These are phyloP conservation scores for Sinella curviseta DNA, from an alignment of 1,140 invertebrate species.

Conservation along the genomic window DNA sequence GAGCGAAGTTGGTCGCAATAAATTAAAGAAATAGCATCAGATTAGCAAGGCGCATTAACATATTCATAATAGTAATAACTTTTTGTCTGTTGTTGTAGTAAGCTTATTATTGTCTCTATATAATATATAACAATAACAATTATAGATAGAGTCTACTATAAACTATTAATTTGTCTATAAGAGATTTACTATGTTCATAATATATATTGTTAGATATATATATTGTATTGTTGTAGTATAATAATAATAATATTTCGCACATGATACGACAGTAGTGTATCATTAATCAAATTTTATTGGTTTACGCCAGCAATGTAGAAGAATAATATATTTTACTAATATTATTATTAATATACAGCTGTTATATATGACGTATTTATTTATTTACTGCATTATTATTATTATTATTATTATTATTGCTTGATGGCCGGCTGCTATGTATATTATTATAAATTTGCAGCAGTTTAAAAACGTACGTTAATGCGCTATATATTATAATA, in stretches of 20 bases:
- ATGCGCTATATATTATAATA: no score
- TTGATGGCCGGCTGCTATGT: background rate
- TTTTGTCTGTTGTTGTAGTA: background rate
- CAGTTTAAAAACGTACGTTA: no score
- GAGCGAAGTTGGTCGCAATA: conserved; percentile 7
- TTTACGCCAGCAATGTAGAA: background rate
- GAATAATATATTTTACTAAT: background rate
- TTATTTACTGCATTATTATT: conserved; percentile 8
- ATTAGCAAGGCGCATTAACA: background rate
- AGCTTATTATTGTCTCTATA: no score
- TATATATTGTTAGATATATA: no score
- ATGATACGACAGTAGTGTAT: conserved; percentile 7
- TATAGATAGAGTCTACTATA: no score
- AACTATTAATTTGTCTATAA: no score
- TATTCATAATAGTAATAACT: background rate
- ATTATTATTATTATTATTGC: background rate
- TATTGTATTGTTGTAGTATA: no score
- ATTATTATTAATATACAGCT: background rate
- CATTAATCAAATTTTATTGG: background rate
- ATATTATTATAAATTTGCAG: background rate
- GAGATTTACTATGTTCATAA: background rate
- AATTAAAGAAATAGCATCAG: conserved; percentile 19
- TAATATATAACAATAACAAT: no score
- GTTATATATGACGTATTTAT: background rate
- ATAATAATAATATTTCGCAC: background rate